Percentiles rank a stretch among this genome's conserved stretches.
phyloP scores from a whole-genome alignment of 2,113 vertebrate genomes.

The Otolemur garnettii region DNA sequence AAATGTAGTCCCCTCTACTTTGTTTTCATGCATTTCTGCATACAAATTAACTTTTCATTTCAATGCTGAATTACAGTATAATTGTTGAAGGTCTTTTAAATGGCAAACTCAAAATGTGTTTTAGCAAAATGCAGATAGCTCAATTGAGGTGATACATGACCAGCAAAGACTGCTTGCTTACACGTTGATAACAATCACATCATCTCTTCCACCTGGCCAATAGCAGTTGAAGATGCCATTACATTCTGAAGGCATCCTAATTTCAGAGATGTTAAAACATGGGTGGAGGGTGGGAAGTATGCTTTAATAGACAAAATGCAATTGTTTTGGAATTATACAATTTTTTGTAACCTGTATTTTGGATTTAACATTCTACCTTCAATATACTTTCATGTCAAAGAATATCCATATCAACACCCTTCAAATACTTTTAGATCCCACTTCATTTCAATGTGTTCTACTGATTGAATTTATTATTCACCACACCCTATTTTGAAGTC shows the following conservation, averaged over 20 bases:
- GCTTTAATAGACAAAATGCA: neutral
- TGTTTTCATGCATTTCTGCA: neutral
- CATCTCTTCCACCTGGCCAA: neutral
- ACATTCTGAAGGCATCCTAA: neutral
- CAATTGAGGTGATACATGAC: neutral
- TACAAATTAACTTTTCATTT: neutral
- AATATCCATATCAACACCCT: neutral
- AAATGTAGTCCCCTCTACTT: neutral
- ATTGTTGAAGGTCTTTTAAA: neutral
- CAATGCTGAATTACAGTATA: neutral
- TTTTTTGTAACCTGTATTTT: neutral
- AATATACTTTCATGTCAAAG: neutral
- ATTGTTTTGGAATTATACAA: neutral
- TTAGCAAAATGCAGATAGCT: neutral
- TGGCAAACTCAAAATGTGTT: neutral
- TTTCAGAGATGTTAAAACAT: neutral
- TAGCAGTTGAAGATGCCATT: too few relatives aligned
- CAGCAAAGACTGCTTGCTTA: neutral
- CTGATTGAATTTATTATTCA: neutral
- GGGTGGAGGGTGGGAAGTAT: too few relatives aligned
- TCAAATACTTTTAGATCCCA: neutral
- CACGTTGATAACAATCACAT: fast-evolving
- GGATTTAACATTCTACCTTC: neutral
- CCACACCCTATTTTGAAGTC: neutral
- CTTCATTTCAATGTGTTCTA: neutral